Conservation (phyloP, 1,140 invertebrate genomes). For the Diachasma alloeum region DNA sequence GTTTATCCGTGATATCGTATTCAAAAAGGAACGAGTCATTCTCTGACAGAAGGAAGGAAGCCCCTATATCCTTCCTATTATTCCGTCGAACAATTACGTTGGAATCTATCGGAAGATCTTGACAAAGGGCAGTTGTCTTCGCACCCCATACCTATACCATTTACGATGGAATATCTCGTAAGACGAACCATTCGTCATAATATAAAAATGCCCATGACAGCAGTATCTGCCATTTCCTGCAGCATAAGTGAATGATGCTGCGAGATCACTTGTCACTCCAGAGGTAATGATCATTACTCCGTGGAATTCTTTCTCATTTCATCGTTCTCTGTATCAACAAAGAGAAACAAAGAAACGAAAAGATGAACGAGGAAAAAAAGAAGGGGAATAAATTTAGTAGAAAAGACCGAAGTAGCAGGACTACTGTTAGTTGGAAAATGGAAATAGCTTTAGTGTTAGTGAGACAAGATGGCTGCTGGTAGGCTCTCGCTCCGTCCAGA, state of each 20-base stretch:
- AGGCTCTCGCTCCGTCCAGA: slow-evolving; percentile 42
- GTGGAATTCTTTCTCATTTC: slow-evolving; percentile 14
- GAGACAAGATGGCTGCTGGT: slow-evolving; percentile 61
- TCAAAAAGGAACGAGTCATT: not conserved
- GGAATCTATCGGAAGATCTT: slow-evolving; percentile 5
- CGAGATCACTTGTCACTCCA: slow-evolving; percentile 59
- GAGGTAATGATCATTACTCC: slow-evolving; percentile 64
- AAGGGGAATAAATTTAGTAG: not conserved
- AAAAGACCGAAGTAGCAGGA: not conserved
- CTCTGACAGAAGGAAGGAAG: not conserved
- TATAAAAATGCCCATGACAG: slow-evolving; percentile 62
- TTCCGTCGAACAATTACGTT: slow-evolving; percentile 1
- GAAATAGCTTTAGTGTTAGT: not conserved
- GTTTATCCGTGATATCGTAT: not conserved
- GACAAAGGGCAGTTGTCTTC: slow-evolving; percentile 6
- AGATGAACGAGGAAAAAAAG: not conserved
- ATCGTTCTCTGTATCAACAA: not conserved
- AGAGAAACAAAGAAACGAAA: slow-evolving; percentile 35
- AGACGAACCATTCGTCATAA: slow-evolving; percentile 61
- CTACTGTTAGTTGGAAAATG: not conserved
- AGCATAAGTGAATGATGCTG: slow-evolving; percentile 42
- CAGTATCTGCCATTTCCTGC: slow-evolving; percentile 63
- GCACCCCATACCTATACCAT: not conserved
- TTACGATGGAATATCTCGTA: slow-evolving; percentile 34
- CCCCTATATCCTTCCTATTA: not conserved